A percentile compares a stretch with the other conserved stretches of the same genome.
Evolutionary conservation across 37 sponge, comb jelly and placozoan genomes (phyloP).

Genomic region (Aplysina aerophoba): DNA sequence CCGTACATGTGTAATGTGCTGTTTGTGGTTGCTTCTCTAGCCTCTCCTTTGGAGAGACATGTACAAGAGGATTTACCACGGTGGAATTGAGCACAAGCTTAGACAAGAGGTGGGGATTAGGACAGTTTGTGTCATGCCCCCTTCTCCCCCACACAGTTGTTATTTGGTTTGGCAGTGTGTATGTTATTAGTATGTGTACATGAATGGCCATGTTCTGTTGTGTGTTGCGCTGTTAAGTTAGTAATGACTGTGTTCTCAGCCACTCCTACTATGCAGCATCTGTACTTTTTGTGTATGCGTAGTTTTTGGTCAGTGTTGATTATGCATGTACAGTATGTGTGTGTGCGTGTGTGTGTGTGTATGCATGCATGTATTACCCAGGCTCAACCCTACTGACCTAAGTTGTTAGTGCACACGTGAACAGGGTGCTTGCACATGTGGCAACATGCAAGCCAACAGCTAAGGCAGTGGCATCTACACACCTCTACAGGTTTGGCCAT

Average conservation of each 20-base stretch:
- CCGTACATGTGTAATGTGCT: neutral
- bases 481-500: conserved; percentile 87
- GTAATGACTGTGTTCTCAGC: neutral
- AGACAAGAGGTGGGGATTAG: conserved; percentile 66
- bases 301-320: neutral
- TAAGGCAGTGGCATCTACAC: neutral
- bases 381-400: too few relatives aligned
- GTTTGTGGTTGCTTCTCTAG: conserved; percentile 12
- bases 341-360: too few relatives aligned
- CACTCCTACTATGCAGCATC: neutral
- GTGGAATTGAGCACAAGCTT: conserved; percentile 59
- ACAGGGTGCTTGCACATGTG: too few relatives aligned
- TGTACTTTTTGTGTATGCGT: neutral
- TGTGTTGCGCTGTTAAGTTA: neutral
- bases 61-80: conserved; percentile 62
- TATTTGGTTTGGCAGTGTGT: neutral
- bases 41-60: conserved; percentile 37
- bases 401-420: too few relatives aligned
- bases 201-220: neutral
- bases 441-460: too few relatives aligned
- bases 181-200: neutral
- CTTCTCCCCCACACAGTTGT: too few relatives aligned
- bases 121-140: too few relatives aligned
- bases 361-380: too few relatives aligned
- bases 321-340: too few relatives aligned